These are phyloP conservation scores for Corythaixoides concolor DNA, from an alignment of 2,113 vertebrate species.

Conservation along the genomic window DNA sequence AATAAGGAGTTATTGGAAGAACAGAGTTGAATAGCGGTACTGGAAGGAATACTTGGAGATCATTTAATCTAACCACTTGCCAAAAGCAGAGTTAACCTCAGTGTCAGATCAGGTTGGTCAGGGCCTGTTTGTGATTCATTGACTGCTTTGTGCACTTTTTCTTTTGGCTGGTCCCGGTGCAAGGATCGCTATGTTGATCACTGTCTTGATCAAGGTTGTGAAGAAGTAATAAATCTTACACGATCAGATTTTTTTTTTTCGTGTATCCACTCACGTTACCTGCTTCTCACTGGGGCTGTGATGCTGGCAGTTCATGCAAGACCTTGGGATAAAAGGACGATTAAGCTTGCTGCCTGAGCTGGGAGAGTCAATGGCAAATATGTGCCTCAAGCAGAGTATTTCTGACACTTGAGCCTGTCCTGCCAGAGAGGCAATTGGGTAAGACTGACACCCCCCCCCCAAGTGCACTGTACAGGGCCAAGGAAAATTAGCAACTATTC, in stretches of 20 bases:
- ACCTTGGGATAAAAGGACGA: background rate
- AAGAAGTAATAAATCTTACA: background rate
- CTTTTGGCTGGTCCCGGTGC: background rate
- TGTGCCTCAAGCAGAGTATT: background rate
- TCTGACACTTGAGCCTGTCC: background rate
- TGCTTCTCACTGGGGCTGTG: background rate
- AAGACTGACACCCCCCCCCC: background rate
- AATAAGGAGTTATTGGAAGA: background rate
- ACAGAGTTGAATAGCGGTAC: background rate
- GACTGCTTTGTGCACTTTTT: background rate
- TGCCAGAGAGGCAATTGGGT: background rate
- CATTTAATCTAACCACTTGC: background rate
- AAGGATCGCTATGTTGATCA: background rate
- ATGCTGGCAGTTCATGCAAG: background rate
- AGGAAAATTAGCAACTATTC: background rate
- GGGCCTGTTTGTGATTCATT: background rate
- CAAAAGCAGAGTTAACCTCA: background rate
- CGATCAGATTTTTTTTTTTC: background rate
- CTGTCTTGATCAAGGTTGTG: background rate
- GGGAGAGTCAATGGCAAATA: background rate
- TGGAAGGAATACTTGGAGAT: background rate
- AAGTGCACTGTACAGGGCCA: accelerated
- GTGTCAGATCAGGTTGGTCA: background rate
- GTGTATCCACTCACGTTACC: background rate
- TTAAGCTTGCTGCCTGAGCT: background rate